Conservation (phyloP, 2,113 vertebrate species). For the Passerina amoena region DNA sequence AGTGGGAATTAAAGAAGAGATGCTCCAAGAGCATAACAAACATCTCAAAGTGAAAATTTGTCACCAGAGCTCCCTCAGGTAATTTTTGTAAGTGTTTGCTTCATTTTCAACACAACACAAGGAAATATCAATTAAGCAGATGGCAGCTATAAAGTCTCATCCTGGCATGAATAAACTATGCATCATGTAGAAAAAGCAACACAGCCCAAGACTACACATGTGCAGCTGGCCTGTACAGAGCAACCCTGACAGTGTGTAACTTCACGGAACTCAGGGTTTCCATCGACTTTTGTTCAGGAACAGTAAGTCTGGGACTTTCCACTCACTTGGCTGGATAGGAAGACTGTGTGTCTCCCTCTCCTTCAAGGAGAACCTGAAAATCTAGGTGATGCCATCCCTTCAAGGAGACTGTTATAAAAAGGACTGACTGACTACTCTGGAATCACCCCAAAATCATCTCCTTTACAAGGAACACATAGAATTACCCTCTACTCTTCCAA, state of each 20-base stretch:
- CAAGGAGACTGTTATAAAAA: neutral
- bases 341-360: neutral
- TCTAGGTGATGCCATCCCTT: neutral
- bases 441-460: neutral
- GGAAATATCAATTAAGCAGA: neutral
- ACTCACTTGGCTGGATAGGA: neutral
- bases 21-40: neutral
- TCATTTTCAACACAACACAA: neutral
- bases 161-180: neutral
- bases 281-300: rapidly evolving
- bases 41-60: neutral
- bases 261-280: neutral
- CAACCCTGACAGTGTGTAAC: neutral
- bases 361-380: neutral
- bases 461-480: neutral
- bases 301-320: neutral
- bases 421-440: neutral
- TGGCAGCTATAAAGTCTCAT: neutral
- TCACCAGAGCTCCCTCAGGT: neutral
- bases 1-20: neutral
- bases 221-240: neutral
- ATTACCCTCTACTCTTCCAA: neutral
- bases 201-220: rapidly evolving
- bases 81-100: neutral
- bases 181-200: neutral